These are phyloP conservation scores for Neocloeon triangulifer DNA, from an alignment of 1,140 invertebrate genomes.

Conservation along the genomic window DNA sequence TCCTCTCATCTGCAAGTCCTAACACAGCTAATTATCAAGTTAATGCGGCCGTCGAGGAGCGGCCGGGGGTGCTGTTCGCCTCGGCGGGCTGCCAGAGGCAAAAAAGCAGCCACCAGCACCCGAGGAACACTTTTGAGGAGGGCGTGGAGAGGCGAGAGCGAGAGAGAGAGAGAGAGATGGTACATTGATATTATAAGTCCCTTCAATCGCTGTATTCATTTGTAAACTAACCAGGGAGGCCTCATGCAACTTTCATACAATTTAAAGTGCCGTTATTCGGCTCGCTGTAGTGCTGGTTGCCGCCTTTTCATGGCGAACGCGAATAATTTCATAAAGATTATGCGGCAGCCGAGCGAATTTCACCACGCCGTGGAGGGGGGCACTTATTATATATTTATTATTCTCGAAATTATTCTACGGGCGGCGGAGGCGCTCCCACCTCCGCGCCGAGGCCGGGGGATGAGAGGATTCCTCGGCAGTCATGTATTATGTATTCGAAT, in stretches of 20 bases:
- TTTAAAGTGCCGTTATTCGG: conserved; percentile 13
- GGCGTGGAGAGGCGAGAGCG: conserved; percentile 21
- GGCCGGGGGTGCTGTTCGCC: conserved; percentile 17
- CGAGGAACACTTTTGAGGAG: conserved; percentile 7
- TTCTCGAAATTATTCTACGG: too few relatives aligned
- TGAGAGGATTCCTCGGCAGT: too few relatives aligned
- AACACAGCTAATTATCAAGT: conserved; percentile 75
- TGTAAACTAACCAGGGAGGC: conserved; percentile 35
- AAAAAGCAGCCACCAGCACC: not conserved
- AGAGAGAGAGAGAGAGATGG: conserved; percentile 17
- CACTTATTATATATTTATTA: too few relatives aligned
- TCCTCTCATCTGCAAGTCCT: conserved; percentile 64
- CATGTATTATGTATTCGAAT: too few relatives aligned
- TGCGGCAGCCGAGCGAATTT: too few relatives aligned
- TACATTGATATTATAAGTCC: conserved; percentile 52
- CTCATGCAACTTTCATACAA: conserved; percentile 19
- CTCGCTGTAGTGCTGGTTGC: too few relatives aligned
- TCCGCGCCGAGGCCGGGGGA: too few relatives aligned
- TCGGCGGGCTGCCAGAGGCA: conserved; percentile 11
- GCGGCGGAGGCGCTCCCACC: too few relatives aligned
- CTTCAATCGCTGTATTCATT: conserved; percentile 50
- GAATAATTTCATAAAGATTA: too few relatives aligned
- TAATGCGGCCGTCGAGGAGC: conserved; percentile 55
- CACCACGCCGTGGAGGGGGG: too few relatives aligned
- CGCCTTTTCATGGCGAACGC: too few relatives aligned